Conservation (phyloP, 1,140 invertebrate genomes). For the Hylaeus anthracinus region DNA sequence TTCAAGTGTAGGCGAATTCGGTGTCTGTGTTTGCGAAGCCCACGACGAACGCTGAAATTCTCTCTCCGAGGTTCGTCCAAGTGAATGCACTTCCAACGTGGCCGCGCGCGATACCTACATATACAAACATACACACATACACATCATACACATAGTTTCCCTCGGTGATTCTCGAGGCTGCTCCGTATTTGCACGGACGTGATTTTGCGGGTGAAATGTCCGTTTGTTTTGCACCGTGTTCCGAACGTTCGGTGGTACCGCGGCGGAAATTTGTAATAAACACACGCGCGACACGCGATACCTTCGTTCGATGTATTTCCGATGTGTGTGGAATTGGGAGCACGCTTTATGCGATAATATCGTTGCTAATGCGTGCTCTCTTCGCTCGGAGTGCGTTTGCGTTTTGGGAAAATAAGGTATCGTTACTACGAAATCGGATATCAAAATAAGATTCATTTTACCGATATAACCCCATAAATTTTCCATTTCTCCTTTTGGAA, state of each 20-base stretch:
- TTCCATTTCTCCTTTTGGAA: no score
- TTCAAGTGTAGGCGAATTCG: background rate
- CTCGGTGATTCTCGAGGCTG: conserved; percentile 4
- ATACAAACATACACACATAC: background rate
- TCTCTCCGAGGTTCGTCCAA: background rate
- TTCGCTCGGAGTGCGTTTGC: no score
- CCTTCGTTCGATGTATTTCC: background rate
- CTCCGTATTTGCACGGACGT: background rate
- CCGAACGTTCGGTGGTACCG: background rate
- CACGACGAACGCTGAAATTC: background rate
- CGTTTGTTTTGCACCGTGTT: conserved; percentile 26
- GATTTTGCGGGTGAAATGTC: conserved; percentile 6
- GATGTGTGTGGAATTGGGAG: background rate
- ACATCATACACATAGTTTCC: background rate
- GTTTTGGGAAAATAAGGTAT: no score
- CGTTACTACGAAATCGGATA: no score
- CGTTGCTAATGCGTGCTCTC: background rate
- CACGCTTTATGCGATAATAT: background rate
- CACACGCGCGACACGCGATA: conserved; percentile 2
- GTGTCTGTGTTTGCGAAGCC: background rate
- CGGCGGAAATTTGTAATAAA: conserved; percentile 10
- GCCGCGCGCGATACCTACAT: no score
- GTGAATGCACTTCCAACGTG: background rate
- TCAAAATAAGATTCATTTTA: no score
- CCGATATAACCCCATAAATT: no score